Percentiles rank a stretch among this genome's conserved stretches.
Conservation (phyloP, 2,797 vertebrate species). For the Aldrovandia affinis region DNA sequence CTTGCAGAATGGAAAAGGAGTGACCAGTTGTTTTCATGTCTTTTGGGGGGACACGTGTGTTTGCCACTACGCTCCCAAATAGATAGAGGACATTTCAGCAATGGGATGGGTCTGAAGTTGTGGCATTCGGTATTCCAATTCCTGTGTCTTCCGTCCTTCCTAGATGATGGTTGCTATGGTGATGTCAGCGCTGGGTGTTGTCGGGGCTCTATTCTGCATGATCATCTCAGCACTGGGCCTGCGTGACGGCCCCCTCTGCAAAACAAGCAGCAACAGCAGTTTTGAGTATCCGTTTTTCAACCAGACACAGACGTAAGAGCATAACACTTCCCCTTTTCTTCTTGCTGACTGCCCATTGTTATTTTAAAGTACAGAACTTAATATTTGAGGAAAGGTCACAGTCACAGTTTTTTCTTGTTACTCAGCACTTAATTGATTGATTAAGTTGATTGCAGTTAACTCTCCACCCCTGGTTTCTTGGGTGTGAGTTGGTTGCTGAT, state of each 20-base stretch:
- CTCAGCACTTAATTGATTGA: too few relatives aligned
- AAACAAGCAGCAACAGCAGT: background rate
- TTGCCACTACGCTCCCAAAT: background rate
- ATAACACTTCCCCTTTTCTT: background rate
- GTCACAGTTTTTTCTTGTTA: too few relatives aligned
- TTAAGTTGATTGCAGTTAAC: too few relatives aligned
- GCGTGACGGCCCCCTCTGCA: constrained; percentile 52
- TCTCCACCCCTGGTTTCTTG: too few relatives aligned
- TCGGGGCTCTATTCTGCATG: constrained; percentile 50
- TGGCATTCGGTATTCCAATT: background rate
- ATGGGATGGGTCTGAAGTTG: background rate
- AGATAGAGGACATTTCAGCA: too few relatives aligned
- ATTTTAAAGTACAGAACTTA: too few relatives aligned
- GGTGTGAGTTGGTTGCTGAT: too few relatives aligned
- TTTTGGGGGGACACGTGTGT: background rate
- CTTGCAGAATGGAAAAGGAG: background rate
- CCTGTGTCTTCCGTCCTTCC: background rate
- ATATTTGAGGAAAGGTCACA: too few relatives aligned
- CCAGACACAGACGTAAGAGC: constrained; percentile 15
- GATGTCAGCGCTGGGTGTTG: constrained; percentile 49
- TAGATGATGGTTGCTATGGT: constrained; percentile 60
- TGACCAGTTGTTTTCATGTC: background rate
- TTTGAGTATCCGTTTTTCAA: background rate
- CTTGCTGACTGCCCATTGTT: background rate
- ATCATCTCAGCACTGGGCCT: constrained; percentile 43